Base-by-base conservation (phyloP, 2,113 vertebrate species). In the Boleophthalmus pectinirostris region DNA sequence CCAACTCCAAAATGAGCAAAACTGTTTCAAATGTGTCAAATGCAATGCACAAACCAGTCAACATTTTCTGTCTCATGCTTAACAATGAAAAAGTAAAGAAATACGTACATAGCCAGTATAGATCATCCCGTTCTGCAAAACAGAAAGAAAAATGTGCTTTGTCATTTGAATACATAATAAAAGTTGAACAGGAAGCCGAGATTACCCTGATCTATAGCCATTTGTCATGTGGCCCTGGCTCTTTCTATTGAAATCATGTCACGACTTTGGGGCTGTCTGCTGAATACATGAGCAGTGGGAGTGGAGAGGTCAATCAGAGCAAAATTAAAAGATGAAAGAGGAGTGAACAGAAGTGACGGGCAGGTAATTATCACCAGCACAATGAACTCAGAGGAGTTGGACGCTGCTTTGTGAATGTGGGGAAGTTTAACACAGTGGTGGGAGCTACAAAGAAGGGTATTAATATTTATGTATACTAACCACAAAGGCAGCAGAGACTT, bases 31-130 rank as follows among this genome's bases (percentile, higher is more conserved):
- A 61, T 33, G 58, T 61, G 58, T 61, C 58, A 61, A 18, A 23
- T 58, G 45, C 24, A 73, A 43, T 43, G 46, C 51, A 76, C 67
- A 66, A 66, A 21, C 21, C 11, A n/a, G 6, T 57, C 60, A n/a
- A 71, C 24, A 45, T 73, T 54, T 21, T 0, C 33, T 20, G 25
- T 24, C 25, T 3, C 58, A 49, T 21, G 58, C 72, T 15, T 15
- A 67, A 53, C 54, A 45, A 29, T 72, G 64, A 69, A 1, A 8
- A 65, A 54, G 53, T 66, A 69, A 68, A 58, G 54, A 23, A 16
- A 73, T 83, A 95, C 95, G 96, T 92, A 95, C 95, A 91, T 95
- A 96, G 93, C 92, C 94, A 92, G 94, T 94, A 92, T 95, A 96
- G 91, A 94, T 93, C 89, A 95, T 93, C 92, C 95, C 95, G 90